These are phyloP conservation scores for Gerris lacustris DNA, from an alignment of 2,888 invertebrate genomes.

Conservation along the genomic window DNA sequence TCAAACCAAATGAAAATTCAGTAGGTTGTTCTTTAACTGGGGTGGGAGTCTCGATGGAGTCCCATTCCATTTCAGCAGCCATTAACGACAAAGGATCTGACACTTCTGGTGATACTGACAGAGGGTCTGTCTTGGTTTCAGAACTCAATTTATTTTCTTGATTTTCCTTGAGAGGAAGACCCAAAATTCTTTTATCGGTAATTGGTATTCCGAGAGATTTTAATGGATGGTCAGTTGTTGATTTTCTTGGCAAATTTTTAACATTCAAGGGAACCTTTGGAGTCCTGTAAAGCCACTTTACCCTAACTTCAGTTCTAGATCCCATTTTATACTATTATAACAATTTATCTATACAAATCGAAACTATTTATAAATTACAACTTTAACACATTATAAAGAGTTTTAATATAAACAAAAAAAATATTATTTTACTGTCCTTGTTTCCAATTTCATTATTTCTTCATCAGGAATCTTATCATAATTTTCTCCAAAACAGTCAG, in stretches of 20 bases:
- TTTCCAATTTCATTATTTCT: no score
- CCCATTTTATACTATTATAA: neutral
- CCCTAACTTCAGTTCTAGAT: neutral
- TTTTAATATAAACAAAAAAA: no score
- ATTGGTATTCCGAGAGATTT: conserved; percentile 43
- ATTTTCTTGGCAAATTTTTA: conserved; percentile 30
- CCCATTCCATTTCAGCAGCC: conserved; percentile 41
- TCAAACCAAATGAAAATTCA: conserved; percentile 31
- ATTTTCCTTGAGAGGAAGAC: conserved; percentile 7
- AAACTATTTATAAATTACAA: no score
- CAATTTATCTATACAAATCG: no score
- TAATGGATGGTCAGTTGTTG: conserved; percentile 47
- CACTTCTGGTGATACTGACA: conserved; percentile 51
- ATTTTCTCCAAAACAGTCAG: no score
- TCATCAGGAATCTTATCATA: no score
- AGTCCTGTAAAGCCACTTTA: conserved; percentile 12
- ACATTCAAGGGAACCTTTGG: conserved; percentile 14
- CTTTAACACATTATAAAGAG: no score
- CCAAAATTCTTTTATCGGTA: conserved; percentile 25
- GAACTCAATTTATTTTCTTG: conserved; percentile 6
- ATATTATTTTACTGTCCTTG: no score
- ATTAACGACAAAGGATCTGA: conserved; percentile 58
- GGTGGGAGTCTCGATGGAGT: conserved; percentile 12
- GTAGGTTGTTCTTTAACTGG: neutral
- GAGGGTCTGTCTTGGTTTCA: conserved; percentile 32